Percentiles rank a stretch among this genome's conserved stretches.
These are phyloP conservation scores for Leptinotarsa lineolata DNA, from an alignment of 1,140 invertebrate genomes.

Conservation along the genomic window DNA sequence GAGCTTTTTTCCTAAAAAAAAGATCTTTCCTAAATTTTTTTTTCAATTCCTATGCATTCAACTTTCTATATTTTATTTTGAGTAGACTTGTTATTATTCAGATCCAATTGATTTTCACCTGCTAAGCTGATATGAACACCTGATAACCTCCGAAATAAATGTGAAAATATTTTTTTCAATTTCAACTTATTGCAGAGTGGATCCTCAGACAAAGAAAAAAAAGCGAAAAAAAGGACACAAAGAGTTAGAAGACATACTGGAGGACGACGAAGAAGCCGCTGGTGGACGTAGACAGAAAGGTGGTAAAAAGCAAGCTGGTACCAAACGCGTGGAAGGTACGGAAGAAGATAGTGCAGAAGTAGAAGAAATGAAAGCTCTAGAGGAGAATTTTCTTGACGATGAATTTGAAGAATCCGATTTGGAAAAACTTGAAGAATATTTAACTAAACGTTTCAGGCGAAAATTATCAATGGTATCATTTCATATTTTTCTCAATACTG, in stretches of 20 bases:
- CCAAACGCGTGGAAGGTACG: conserved; percentile 11
- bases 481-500: too few relatives aligned
- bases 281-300: conserved; percentile 16
- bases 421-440: conserved; percentile 30
- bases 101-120: too few relatives aligned
- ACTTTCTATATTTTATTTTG: too few relatives aligned
- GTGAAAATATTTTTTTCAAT: too few relatives aligned
- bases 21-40: too few relatives aligned
- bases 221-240: not conserved
- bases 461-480: conserved; percentile 35
- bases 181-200: not conserved
- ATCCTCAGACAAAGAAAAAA: not conserved
- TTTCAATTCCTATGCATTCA: too few relatives aligned
- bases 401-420: not conserved
- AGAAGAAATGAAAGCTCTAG: not conserved
- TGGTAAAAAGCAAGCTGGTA: not conserved
- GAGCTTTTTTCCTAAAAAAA: too few relatives aligned
- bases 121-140: too few relatives aligned
- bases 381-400: not conserved
- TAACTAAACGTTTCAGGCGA: conserved; percentile 40
- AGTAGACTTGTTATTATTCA: too few relatives aligned
- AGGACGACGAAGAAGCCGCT: conserved; percentile 30
- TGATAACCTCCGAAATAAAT: too few relatives aligned
- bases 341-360: not conserved
- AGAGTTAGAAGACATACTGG: conserved; percentile 18